Conservation (phyloP, 2,113 vertebrate species). For the Sapajus apella region DNA sequence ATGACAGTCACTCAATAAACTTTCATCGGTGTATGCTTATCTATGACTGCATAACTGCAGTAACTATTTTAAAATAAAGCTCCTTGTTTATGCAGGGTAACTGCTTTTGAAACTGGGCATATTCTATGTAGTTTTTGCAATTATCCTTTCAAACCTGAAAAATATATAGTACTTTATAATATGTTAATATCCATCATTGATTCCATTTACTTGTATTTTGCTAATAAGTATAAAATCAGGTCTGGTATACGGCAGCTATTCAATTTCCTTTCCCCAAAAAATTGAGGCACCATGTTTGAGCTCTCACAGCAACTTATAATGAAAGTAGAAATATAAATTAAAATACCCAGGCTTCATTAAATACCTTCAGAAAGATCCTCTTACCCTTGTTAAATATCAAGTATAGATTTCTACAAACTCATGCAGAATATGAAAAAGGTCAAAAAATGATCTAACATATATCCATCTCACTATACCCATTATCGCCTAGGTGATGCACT, state of each 20-base stretch:
- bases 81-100: too few species aligned
- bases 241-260: not conserved
- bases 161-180: not conserved
- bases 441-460: not conserved
- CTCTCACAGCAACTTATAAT: too few species aligned
- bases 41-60: not conserved
- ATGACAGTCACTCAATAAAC: not conserved
- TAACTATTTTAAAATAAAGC: not conserved
- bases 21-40: not conserved
- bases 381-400: not conserved
- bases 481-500: not conserved
- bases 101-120: not conserved
- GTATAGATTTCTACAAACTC: not conserved
- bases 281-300: not conserved
- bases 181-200: not conserved
- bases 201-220: not conserved
- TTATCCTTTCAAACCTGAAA: not conserved
- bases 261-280: not conserved
- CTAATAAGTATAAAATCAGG: not conserved
- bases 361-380: not conserved
- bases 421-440: not conserved
- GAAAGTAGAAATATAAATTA: not conserved
- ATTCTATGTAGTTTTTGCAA: not conserved
- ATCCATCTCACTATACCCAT: not conserved
- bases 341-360: not conserved